Evolutionary conservation across 2,797 vertebrate species (phyloP).

Genomic region (Myripristis murdjan): DNA sequence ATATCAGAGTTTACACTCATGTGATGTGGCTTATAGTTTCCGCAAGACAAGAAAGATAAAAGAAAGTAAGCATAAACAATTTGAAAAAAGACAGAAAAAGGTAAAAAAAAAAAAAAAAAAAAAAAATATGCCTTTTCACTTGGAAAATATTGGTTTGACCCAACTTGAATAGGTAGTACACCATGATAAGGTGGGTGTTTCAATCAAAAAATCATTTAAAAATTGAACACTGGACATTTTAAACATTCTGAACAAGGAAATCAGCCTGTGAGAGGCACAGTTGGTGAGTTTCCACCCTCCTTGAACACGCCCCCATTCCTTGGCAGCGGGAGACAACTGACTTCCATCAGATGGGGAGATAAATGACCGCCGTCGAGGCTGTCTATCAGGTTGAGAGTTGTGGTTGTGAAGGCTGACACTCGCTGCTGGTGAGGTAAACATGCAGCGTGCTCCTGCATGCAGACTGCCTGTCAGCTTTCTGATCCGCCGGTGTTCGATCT

Average conservation of each 20-base stretch:
- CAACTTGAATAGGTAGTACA: too few species aligned
- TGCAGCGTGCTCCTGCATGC: conserved; percentile 62
- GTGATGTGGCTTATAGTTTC: too few species aligned
- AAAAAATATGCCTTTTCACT: too few species aligned
- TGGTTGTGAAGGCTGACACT: conserved; percentile 76
- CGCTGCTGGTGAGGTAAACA: conserved; percentile 76
- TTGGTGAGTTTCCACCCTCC: conserved; percentile 34
- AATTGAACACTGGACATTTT: too few species aligned
- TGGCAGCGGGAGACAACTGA: conserved; percentile 56
- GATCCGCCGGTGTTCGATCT: conserved; percentile 54
- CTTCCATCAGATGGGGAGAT: conserved; percentile 72
- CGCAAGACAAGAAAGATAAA: too few species aligned
- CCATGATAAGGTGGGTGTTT: too few species aligned
- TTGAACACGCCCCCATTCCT: conserved; percentile 25
- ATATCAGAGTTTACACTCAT: too few species aligned
- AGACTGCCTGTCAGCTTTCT: conserved; percentile 65
- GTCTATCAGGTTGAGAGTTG: conserved; percentile 71
- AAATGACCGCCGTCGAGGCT: conserved; percentile 71
- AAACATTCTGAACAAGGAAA: conserved; percentile 18
- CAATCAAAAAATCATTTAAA: too few species aligned
- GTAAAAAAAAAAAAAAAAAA: too few species aligned
- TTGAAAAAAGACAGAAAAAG: too few species aligned
- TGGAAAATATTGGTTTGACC: too few species aligned
- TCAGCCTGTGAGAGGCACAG: conserved; percentile 43
- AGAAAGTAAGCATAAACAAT: too few species aligned